Base-by-base conservation (phyloP, 2,888 invertebrate species). In the Cantharis flavilabris region DNA sequence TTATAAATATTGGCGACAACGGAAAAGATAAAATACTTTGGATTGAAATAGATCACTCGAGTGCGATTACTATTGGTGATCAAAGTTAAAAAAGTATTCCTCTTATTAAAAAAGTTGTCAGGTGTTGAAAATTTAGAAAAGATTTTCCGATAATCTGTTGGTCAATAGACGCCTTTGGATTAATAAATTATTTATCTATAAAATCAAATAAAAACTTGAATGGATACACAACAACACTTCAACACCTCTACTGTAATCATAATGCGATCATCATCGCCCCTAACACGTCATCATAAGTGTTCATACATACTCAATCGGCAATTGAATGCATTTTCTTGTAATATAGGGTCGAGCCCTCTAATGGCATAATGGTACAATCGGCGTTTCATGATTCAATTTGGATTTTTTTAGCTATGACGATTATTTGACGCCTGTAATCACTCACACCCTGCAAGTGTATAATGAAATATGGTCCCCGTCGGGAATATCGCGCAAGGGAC, bases 341-440 rank as follows among this genome's bases (percentile, higher is more conserved):
- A 82, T 83, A 82, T 81, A 83, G 87, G 86, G 87, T 87, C 90
- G 89, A 85, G 86, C 90, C 91, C 92, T 90, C 90, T 91, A 91
- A 92, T 91, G 90, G 91, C 91, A 92, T 91, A 92, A 92, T 91
- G 90, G 91, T 91, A 91, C 91, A 92, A 91, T 92, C 91, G 91
- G 90, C 90, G 91, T 91, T 92, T 91, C 92, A 92, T 90, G 91
- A 92, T 92, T 92, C 92, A 92, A 92, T 92, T 92, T 92, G 90
- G 91, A 91, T 91, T 92, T 92, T 88, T 86, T 88, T 88, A 86
- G 86, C 86, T 88, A 88, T 86, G 86, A 85, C 87, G 88, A 88
- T 88, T 87, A 88, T 88, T 88, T 87, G 88, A 88, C 88, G 87
- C 88, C 86, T 86, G 83, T 84, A 83, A 84, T 83, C 83, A 82